Percentiles rank a stretch among this genome's conserved stretches.
These are phyloP conservation scores for Platorchestia sp. DNA, from an alignment of 1,140 invertebrate species.

Conservation along the genomic window DNA sequence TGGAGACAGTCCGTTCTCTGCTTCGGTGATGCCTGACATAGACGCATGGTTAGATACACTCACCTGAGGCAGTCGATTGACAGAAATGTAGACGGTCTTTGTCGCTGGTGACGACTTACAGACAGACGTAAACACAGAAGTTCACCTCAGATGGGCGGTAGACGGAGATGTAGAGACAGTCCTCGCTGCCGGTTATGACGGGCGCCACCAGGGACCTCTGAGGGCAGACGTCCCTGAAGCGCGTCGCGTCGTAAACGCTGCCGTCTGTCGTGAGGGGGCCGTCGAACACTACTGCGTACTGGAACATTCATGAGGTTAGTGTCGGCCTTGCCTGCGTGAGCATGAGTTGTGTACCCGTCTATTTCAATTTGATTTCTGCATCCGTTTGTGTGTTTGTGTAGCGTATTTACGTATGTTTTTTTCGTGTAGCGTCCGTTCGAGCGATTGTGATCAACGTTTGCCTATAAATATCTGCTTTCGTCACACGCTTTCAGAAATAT, in stretches of 20 bases:
- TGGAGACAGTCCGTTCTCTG: too few species aligned
- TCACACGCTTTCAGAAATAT: too few species aligned
- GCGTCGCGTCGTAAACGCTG: neutral
- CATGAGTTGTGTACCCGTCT: neutral
- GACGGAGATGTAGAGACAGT: constrained; percentile 62
- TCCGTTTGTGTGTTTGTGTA: neutral
- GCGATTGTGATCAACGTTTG: too few species aligned
- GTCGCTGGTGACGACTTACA: neutral
- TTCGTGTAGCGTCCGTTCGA: neutral
- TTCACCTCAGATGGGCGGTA: constrained; percentile 54
- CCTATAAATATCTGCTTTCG: too few species aligned
- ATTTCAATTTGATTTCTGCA: neutral
- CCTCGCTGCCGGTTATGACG: constrained; percentile 55
- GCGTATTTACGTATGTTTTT: neutral
- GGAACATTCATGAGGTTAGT: neutral
- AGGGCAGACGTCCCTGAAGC: constrained; percentile 58
- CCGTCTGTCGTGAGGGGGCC: constrained; percentile 9
- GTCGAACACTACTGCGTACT: neutral
- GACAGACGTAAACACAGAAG: neutral
- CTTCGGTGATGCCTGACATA: too few species aligned
- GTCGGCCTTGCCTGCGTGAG: neutral
- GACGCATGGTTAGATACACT: neutral
- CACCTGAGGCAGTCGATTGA: constrained; percentile 42
- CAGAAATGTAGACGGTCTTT: too few species aligned
- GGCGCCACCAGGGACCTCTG: constrained; percentile 58